phyloP scores from a whole-genome alignment of 2,888 invertebrate species.

The Idaea biselata region DNA sequence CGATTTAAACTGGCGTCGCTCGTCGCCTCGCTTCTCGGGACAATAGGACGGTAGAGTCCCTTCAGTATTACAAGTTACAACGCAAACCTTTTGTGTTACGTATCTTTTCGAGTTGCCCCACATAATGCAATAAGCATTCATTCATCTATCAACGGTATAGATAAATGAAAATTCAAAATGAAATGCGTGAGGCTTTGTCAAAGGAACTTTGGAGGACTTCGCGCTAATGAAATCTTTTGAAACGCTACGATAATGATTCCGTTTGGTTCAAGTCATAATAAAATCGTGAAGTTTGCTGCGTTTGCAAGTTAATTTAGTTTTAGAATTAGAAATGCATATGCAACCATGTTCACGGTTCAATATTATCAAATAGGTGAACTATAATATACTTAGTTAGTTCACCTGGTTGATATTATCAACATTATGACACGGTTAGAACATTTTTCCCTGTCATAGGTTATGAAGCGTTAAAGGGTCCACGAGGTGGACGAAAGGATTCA shows the following conservation, averaged over 20 bases:
- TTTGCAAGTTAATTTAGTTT: not conserved
- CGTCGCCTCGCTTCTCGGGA: slow-evolving; percentile 34
- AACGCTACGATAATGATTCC: not conserved
- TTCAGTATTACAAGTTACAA: slow-evolving; percentile 50
- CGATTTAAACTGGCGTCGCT: slow-evolving; percentile 34
- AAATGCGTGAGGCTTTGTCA: slow-evolving; percentile 17
- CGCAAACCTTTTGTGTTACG: slow-evolving; percentile 51
- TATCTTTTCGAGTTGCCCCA: slow-evolving; percentile 31
- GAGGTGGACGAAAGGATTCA: slow-evolving; percentile 47
- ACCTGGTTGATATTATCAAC: not conserved
- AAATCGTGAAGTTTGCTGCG: not conserved
- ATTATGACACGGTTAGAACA: slow-evolving; percentile 40
- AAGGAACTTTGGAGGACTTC: slow-evolving; percentile 4
- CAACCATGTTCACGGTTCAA: not conserved
- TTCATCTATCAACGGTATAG: slow-evolving; percentile 37
- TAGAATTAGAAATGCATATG: not conserved
- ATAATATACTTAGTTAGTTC: too few species aligned
- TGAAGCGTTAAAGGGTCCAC: slow-evolving; percentile 53
- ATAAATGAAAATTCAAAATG: slow-evolving; percentile 15
- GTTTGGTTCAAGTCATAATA: not conserved
- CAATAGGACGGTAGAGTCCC: slow-evolving; percentile 46
- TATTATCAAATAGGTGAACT: too few species aligned
- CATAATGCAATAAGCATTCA: slow-evolving; percentile 46
- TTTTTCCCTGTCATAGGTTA: slow-evolving; percentile 50
- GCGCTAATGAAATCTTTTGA: slow-evolving; percentile 1